phyloP scores from a whole-genome alignment of 2,113 vertebrate genomes.

The Acrocephalus kingi region DNA sequence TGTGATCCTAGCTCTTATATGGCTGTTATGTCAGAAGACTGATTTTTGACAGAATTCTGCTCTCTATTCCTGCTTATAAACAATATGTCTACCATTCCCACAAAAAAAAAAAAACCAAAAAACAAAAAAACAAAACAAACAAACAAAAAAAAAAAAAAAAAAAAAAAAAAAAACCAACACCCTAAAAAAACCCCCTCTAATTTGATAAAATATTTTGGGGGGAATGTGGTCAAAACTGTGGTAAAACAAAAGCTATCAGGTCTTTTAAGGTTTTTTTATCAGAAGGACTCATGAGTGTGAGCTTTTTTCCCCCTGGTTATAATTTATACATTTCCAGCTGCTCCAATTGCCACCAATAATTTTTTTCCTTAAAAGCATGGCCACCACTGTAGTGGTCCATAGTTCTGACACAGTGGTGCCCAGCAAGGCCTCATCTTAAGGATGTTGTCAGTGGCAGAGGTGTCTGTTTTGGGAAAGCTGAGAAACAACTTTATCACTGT shows the following conservation, averaged over 20 bases:
- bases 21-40: background rate
- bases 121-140: background rate
- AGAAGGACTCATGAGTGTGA: background rate
- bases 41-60: background rate
- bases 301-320: background rate
- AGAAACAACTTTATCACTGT: background rate
- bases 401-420: background rate
- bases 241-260: background rate
- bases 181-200: background rate
- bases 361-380: background rate
- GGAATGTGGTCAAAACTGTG: background rate
- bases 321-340: background rate
- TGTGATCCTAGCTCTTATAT: background rate
- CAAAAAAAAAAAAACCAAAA: background rate
- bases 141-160: no score
- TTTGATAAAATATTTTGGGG: background rate
- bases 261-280: background rate
- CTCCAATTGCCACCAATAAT: rapidly evolving
- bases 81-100: background rate
- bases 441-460: background rate
- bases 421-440: background rate
- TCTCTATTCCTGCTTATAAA: background rate
- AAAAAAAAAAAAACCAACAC: no score
- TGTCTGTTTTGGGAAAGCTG: background rate
- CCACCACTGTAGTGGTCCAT: background rate